Base-by-base conservation (phyloP, 1,140 invertebrate species). In the Palaemon carinicauda region DNA sequence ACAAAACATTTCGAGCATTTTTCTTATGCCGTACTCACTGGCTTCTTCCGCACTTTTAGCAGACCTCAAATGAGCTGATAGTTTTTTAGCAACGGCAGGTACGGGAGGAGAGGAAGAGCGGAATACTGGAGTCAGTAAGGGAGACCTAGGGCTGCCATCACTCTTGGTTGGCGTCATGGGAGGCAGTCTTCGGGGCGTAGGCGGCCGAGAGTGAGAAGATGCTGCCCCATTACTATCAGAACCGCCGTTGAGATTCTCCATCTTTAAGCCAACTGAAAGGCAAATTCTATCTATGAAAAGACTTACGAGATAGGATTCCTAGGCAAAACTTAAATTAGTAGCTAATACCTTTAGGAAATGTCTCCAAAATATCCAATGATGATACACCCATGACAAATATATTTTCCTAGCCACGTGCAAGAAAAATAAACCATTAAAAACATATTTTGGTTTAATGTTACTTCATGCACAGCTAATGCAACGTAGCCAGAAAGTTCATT, bases 151-250 rank as follows among this genome's bases (percentile, higher is more conserved):
- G 0, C 10, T 29, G 27, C 77, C 75, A 4, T 85, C 83, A 24
- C 75, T 85, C 21, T 60, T 85, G 15, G 74, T 56, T n/a, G 83
- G 83, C 14, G 75, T 71, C 75, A 85, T 85, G 75, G 83, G 83
- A 10, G 83, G 83, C 15, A 85, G 83, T 56, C 83, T 75, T 56
- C 83, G 54, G 15, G 83, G 83, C 3, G 83, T 85, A 56, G 75
- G 83, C 17, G 83, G 83, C 21, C 83, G 83, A 15, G 83, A 85
- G 17, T 54, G 14, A 24, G 83, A 60, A 7, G 83, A 71, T 12
- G 33, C 41, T 17, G 83, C 60, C 41, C 31, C 75, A 50, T 54
- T 79, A 50, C 56, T 52, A 19, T 52, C 14, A 9, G 29, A 50
- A 27, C 33, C 50, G 17, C 33, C 50, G 17, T 14, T 21, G 50